These are phyloP conservation scores for Cebidichthys violaceus DNA, from an alignment of 2,113 vertebrate species.

Conservation along the genomic window DNA sequence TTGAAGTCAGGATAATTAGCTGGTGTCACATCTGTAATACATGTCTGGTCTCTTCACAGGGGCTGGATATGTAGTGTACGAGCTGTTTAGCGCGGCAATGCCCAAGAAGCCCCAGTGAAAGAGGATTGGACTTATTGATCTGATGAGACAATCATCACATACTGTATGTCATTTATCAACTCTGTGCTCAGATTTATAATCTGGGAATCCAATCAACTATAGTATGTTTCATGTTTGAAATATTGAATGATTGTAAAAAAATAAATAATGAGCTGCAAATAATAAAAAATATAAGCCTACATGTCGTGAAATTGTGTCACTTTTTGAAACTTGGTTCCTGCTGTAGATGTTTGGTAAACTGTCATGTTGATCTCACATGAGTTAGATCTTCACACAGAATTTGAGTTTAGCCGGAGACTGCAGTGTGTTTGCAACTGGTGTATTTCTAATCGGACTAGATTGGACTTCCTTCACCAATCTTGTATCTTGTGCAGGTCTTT, in stretches of 20 bases:
- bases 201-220: slow-evolving; percentile 57
- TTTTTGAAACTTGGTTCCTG: not conserved
- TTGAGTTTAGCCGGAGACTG: not conserved
- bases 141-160: not conserved
- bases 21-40: slow-evolving; percentile 2
- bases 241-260: slow-evolving; percentile 79
- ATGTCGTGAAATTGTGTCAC: slow-evolving; percentile 59
- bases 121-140: not conserved
- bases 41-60: slow-evolving; percentile 76
- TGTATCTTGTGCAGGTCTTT: not conserved
- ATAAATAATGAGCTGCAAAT: slow-evolving; percentile 70
- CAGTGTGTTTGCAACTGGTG: not conserved
- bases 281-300: slow-evolving; percentile 60
- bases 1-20: slow-evolving; percentile 15
- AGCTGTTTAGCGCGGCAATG: slow-evolving; percentile 76
- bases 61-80: slow-evolving; percentile 80
- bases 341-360: not conserved
- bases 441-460: not conserved
- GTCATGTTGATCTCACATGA: not conserved
- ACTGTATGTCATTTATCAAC: slow-evolving; percentile 5
- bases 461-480: not conserved
- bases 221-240: slow-evolving; percentile 73
- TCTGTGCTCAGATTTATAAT: slow-evolving; percentile 65
- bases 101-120: slow-evolving; percentile 86
- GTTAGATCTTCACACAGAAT: not conserved